Base-by-base conservation (phyloP, 2,888 invertebrate genomes). In the Apotomis capreana region DNA sequence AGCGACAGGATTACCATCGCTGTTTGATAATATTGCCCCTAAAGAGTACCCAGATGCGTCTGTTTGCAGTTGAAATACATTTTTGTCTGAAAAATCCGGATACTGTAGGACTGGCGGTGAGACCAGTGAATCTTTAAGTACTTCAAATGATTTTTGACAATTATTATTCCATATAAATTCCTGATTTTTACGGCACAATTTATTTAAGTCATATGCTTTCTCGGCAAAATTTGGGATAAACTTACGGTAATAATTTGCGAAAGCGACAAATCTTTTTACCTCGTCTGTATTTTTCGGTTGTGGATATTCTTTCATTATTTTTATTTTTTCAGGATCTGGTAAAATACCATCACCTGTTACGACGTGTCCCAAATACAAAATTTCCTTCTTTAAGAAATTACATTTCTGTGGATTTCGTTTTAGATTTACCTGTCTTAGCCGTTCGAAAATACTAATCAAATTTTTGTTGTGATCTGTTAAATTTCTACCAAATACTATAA, bases 321-420 rank as follows among this genome's bases (percentile, higher is more conserved):
- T 44, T 15, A 46, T 44, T 60, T 60, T 60, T 9, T 60, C 54
- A 4, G 68, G 68, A 44, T 68, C 68, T 5, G 68, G 68, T 54
- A 10, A 51, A 49, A 58, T 57, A 15, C 59, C 68, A 46, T 60
- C 54, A 8, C 15, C 37, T 10, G 68, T n/a, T 15, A 59, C 52
- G 5, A 60, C 52, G 8, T 68, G 61, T 12, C 68, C 61, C 6
- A 68, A 26, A 40, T 68, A 68, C 26, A 52, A 13, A 37, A 52
- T 60, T 68, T 61, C 37, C n/a, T 49, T 59, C 36, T 15, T 46
- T 9, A 37, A 51, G 10, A 68, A 68, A 5, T 68, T 40, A 36
- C 68, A 68, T 68, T 68, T 68, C 13, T 54, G 36, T n/a, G 64
- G 64, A 13, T 64, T 64, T 13, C 44, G n/a, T 55, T 64, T 64